Evolutionary conservation across 2,888 invertebrate genomes (phyloP), one percentile per base, ranked within the genome.

Genomic region (Dinocampus coccinellae): DNA sequence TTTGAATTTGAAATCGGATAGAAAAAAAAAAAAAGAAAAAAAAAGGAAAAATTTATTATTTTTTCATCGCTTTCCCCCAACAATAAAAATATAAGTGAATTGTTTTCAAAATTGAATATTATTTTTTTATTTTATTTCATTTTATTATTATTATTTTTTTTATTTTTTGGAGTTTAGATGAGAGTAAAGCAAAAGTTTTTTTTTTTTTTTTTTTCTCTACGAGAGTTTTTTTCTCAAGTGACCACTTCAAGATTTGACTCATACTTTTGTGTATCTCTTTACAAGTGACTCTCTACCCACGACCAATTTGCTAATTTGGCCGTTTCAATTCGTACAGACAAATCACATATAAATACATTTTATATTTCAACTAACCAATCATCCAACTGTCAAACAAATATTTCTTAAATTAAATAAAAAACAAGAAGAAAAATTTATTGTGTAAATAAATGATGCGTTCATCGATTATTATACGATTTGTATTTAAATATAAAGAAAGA

Each of bases 231-330:
- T 34, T 33, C 29, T 53, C 52, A 34, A 53, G 64, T 53, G 53
- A 13, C 29, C 33, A 33, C 33, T 64, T 11, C n/a, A 64, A 4
- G 33, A 64, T 47, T 64, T 64, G 20, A 63, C 26, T 63, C 33
- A 20, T 53, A 47, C n/a, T 53, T 53, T 7, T 53, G 34, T 10
- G n/a, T n/a, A 47, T 47, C 13, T 10, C 10, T 36, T 9, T 33
- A 34, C 64, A 53, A 64, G 53, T 53, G 53, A 64, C 53, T 65
- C 55, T 20, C 36, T n/a, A 55, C 34, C 33, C 22, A 55, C 36
- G 26, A 33, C 66, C 52, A 57, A 39, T 66, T 57, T 57, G 11
- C 13, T 6, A 3, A 36, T 36, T 36, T 36, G 9, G 2, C n/a
- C 39, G 3, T 33, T 4, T 4, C 7, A 3, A 33, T 33, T 33